Base-by-base conservation (phyloP, 1,140 invertebrate species). In the Drosophila rhopaloa region DNA sequence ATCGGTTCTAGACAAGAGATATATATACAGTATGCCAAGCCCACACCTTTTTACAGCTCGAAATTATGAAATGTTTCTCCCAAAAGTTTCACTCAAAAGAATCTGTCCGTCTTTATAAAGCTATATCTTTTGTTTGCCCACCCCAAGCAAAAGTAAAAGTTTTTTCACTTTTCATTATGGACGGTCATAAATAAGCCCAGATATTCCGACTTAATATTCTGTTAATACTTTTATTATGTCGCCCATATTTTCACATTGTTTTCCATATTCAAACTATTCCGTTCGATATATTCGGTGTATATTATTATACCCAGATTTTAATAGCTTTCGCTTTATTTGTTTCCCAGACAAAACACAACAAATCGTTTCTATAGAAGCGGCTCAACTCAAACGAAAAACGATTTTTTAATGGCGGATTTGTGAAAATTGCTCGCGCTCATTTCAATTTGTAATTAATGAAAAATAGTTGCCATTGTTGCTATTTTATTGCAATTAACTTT, bases 41-140 rank as follows among this genome's bases (percentile, higher is more conserved):
- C 27, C 72, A 54, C 71, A 55, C 43, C 44, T 29, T 37, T 74
- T 54, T 41, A 16, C 48, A 37, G 54, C 62, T 54, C 40, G 76
- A 68, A 79, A 86, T 88, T 88, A 88, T 88, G 84, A 88, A 88
- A 88, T 83, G 50, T 70, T 63, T 83, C n/a, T 16, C n/a, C 58
- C 38, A 54, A 65, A 37, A 78, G 61, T 80, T 84, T 84, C 81
- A 60, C 81, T 76, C 54, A 48, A 48, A 82, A 85, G 82, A 86
- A 82, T 86, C 79, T 82, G 60, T 72, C 58, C 57, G 37, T 51
- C 46, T 58, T 50, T 61, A 43, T 59, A 41, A 48, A n/a, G 24
- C 27, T 47, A 46, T 51, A 58, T 60, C 84, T 77, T 88, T 88
- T 89, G 83, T 88, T 59, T 46, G 56, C 37, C 32, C 8, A 24